Percentiles rank a stretch among this genome's conserved stretches.
phyloP scores from a whole-genome alignment of 2,888 invertebrate species.

The Iphiclides podalirius region DNA sequence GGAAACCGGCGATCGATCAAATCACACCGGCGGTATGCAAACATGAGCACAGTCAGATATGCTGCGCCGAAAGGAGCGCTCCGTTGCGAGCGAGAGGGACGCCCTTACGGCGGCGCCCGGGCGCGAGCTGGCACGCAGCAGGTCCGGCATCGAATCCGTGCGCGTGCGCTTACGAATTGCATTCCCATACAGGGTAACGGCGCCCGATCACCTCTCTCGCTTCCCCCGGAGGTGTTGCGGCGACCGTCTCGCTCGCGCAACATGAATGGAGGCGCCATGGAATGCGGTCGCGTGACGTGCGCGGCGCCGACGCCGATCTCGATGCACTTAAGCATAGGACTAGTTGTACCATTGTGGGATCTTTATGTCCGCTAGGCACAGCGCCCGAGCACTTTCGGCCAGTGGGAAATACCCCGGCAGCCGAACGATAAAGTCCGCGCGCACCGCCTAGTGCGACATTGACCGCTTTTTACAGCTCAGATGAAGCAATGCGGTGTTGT shows the following conservation, averaged over 20 bases:
- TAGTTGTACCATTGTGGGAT: conserved; percentile 20
- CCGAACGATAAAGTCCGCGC: neutral
- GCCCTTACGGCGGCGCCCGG: conserved; percentile 49
- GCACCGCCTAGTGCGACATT: neutral
- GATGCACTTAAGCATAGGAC: conserved; percentile 72
- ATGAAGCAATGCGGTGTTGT: conserved; percentile 1
- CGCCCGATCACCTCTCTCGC: conserved; percentile 61
- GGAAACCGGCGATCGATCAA: conserved; percentile 70
- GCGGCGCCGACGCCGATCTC: conserved; percentile 80
- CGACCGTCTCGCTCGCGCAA: conserved; percentile 61
- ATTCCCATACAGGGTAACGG: conserved; percentile 75
- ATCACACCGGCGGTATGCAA: conserved; percentile 68
- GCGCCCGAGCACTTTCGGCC: neutral
- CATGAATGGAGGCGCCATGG: conserved; percentile 78
- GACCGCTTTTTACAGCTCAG: neutral
- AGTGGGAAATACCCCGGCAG: too few species aligned
- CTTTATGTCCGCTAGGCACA: too few species aligned
- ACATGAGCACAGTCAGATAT: conserved; percentile 60
- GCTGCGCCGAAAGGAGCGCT: conserved; percentile 49
- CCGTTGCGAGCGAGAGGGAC: conserved; percentile 43
- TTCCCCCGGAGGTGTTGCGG: conserved; percentile 53
- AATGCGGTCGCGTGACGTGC: conserved; percentile 82
- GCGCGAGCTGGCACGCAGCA: conserved; percentile 54
- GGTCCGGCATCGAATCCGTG: conserved; percentile 64
- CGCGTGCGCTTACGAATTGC: conserved; percentile 75